These are phyloP conservation scores for Dromococcyx pavoninus DNA, from an alignment of 2,797 vertebrate genomes.

Conservation along the genomic window DNA sequence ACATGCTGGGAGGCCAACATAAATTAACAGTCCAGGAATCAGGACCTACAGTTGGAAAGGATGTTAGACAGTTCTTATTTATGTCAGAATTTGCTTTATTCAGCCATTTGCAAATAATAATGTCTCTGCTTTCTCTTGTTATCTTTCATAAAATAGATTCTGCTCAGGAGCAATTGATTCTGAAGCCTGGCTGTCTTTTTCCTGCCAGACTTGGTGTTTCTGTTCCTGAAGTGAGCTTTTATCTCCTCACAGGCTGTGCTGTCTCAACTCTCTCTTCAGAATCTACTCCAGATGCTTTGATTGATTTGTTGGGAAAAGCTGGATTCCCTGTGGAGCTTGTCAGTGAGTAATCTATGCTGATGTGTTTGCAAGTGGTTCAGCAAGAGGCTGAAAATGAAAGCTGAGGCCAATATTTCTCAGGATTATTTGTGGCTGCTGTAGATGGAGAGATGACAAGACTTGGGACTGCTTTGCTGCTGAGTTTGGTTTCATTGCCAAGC, in stretches of 20 bases:
- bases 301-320: neutral
- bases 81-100: neutral
- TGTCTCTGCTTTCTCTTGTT: neutral
- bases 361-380: neutral
- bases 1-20: neutral
- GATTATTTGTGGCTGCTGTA: neutral
- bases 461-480: neutral
- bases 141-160: neutral
- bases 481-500: neutral
- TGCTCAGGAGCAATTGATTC: neutral
- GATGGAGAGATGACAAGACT: neutral
- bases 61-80: neutral
- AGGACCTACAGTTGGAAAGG: neutral
- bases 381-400: neutral
- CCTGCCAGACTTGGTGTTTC: neutral
- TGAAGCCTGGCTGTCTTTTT: neutral
- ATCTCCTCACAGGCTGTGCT: neutral
- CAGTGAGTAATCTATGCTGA: neutral
- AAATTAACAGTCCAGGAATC: neutral
- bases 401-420: accelerated
- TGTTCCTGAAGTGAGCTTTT: neutral
- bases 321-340: neutral
- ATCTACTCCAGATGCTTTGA: neutral
- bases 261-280: neutral
- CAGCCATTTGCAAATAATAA: neutral